Evolutionary conservation across 2,888 invertebrate species (phyloP).

Genomic region (Disparrhopalites patrizii): DNA sequence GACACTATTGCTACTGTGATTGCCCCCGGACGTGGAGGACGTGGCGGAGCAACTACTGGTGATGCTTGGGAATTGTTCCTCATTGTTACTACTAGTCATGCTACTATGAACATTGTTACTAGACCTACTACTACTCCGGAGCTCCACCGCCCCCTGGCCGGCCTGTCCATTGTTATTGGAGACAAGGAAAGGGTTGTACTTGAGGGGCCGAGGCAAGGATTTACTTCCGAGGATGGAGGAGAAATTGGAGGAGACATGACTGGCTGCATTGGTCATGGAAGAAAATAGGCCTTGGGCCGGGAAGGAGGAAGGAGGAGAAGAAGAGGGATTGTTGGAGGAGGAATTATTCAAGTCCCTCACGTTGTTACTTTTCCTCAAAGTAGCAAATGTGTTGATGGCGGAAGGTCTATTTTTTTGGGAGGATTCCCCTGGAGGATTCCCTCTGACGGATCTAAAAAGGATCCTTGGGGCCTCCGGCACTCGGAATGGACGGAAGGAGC

Average conservation of each 20-base stretch:
- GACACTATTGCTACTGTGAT: conserved; percentile 22
- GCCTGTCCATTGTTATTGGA: too few relatives aligned
- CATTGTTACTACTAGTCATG: not conserved
- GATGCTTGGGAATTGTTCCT: too few relatives aligned
- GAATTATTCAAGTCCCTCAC: not conserved
- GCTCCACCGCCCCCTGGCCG: too few relatives aligned
- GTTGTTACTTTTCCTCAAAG: not conserved
- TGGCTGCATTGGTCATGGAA: not conserved
- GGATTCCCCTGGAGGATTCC: too few relatives aligned
- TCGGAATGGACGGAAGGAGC: conserved; percentile 46
- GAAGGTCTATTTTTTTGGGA: too few relatives aligned
- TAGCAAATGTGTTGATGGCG: too few relatives aligned
- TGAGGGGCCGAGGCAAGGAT: not conserved
- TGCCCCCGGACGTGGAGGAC: conserved; percentile 22
- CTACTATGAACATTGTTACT: not conserved
- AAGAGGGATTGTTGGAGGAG: conserved; percentile 21
- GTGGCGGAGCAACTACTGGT: too few relatives aligned
- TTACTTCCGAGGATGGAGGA: not conserved
- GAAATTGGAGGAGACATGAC: too few relatives aligned
- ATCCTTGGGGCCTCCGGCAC: conserved; percentile 46
- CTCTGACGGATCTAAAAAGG: conserved; percentile 45
- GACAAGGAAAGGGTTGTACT: conserved; percentile 2
- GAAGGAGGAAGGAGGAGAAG: conserved; percentile 21
- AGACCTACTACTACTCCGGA: not conserved
- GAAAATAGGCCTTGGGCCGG: not conserved